These are phyloP conservation scores for Tyrophagus putrescentiae DNA, from an alignment of 1,140 invertebrate species.

Conservation along the genomic window DNA sequence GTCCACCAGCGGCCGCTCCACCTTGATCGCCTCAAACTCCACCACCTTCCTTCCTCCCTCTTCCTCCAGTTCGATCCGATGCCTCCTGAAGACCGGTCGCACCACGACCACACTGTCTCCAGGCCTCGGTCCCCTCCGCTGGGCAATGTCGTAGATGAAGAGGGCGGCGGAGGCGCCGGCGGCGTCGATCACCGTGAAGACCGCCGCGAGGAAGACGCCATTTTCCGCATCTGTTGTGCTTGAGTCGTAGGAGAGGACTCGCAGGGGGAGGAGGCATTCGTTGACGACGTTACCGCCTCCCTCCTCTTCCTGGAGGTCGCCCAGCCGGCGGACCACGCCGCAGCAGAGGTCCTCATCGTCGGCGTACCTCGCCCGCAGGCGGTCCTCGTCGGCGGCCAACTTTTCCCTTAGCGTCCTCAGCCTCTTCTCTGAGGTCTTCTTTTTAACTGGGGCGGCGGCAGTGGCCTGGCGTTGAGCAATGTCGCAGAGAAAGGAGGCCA, in stretches of 20 bases:
- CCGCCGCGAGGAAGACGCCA: slow-evolving; percentile 27
- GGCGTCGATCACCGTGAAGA: slow-evolving; percentile 61
- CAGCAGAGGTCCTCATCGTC: not conserved
- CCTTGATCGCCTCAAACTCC: slow-evolving; percentile 11
- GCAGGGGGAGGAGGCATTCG: not conserved
- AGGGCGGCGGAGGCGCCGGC: slow-evolving; percentile 53
- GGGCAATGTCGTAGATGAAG: slow-evolving; percentile 64
- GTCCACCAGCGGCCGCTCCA: slow-evolving; percentile 16
- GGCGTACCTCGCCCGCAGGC: not conserved
- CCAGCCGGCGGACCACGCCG: slow-evolving; percentile 54
- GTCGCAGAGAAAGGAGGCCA: slow-evolving; percentile 50
- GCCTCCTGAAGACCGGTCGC: slow-evolving; percentile 50
- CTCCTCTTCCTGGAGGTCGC: slow-evolving; percentile 47
- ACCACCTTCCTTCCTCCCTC: no score
- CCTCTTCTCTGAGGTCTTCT: slow-evolving; percentile 39
- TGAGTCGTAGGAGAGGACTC: slow-evolving; percentile 2
- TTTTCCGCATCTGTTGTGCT: not conserved
- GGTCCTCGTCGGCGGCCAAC: not conserved
- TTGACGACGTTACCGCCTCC: not conserved
- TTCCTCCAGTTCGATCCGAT: slow-evolving; percentile 41
- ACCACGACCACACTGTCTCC: slow-evolving; percentile 66
- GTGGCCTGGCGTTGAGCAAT: slow-evolving; percentile 46
- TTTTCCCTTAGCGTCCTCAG: not conserved
- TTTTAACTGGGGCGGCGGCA: slow-evolving; percentile 40
- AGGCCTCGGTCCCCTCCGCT: slow-evolving; percentile 61